Evolutionary conservation across 2,888 invertebrate genomes (phyloP).

Genomic region (Drosophila meridiana): DNA sequence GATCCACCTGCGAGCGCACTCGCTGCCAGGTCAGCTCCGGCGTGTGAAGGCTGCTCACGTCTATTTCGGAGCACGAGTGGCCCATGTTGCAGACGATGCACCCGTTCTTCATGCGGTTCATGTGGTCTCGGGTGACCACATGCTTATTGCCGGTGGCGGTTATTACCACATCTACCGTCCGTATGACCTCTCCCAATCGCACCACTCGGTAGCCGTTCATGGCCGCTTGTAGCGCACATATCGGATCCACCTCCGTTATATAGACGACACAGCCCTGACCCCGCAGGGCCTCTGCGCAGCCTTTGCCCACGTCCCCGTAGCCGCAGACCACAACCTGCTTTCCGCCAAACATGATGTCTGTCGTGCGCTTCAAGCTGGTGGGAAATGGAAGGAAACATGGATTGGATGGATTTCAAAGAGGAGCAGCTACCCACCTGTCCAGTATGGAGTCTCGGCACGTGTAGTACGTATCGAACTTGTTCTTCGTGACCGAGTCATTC

Average conservation of each 20-base stretch:
- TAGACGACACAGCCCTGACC: constrained; percentile 95
- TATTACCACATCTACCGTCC: constrained; percentile 96
- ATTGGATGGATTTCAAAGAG: no score
- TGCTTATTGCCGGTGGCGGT: constrained; percentile 98
- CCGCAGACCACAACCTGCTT: constrained; percentile 98
- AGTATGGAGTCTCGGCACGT: constrained; percentile 96
- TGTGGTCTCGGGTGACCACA: constrained; percentile 96
- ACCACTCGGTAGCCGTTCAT: constrained; percentile 98
- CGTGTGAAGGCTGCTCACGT: constrained; percentile 95
- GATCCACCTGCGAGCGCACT: constrained; percentile 98
- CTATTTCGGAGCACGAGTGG: constrained; percentile 97
- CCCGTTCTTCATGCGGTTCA: constrained; percentile 98
- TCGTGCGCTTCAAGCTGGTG: constrained; percentile 84
- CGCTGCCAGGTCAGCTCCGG: constrained; percentile 98
- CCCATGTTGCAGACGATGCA: constrained; percentile 98
- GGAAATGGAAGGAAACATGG: background rate
- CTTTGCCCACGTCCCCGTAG: constrained; percentile 98
- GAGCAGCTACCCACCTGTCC: constrained; percentile 87
- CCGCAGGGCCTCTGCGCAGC: constrained; percentile 96
- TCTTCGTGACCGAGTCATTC: constrained; percentile 96
- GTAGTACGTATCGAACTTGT: constrained; percentile 98
- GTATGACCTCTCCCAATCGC: constrained; percentile 95
- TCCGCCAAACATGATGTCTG: constrained; percentile 97
- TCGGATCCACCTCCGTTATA: constrained; percentile 97
- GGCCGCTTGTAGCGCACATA: constrained; percentile 96